Evolutionary conservation across 2,797 vertebrate genomes (phyloP).

Genomic region (Siniperca obscura): DNA sequence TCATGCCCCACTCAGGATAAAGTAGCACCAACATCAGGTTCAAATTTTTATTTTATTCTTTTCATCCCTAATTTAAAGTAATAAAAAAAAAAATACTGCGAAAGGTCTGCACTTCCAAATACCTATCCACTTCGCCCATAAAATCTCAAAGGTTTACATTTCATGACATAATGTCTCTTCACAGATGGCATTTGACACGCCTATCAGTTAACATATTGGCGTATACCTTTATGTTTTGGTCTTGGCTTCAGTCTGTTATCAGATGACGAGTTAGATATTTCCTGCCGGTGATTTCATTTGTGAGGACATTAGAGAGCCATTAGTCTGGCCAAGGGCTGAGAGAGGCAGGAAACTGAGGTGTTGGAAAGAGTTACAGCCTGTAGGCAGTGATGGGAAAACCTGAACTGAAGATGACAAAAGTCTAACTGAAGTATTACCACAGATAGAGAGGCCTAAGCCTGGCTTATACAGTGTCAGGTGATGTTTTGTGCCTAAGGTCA

Average conservation of each 20-base stretch:
- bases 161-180: constrained; percentile 50
- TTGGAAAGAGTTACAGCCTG: constrained; percentile 64
- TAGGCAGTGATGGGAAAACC: constrained; percentile 61
- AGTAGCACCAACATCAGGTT: too few species aligned
- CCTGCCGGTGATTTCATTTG: constrained; percentile 76
- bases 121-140: not conserved
- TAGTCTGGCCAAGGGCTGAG: constrained; percentile 61
- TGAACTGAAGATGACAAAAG: constrained; percentile 48
- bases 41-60: not conserved
- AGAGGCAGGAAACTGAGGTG: constrained; percentile 68
- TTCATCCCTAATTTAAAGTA: constrained; percentile 3
- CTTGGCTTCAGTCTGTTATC: constrained; percentile 54
- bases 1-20: not conserved
- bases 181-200: constrained; percentile 50
- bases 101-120: not conserved
- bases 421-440: constrained; percentile 41
- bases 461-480: constrained; percentile 50
- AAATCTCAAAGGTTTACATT: constrained; percentile 55
- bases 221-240: constrained; percentile 69
- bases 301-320: constrained; percentile 68
- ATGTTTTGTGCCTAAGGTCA: constrained; percentile 47
- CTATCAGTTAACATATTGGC: constrained; percentile 67
- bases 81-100: not conserved
- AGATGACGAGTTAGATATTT: constrained; percentile 76
- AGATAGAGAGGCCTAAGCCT: constrained; percentile 56